Evolutionary conservation across 2,797 vertebrate species (phyloP), one percentile per base, ranked within the genome.

Genomic region (Sebastes oblongus): DNA sequence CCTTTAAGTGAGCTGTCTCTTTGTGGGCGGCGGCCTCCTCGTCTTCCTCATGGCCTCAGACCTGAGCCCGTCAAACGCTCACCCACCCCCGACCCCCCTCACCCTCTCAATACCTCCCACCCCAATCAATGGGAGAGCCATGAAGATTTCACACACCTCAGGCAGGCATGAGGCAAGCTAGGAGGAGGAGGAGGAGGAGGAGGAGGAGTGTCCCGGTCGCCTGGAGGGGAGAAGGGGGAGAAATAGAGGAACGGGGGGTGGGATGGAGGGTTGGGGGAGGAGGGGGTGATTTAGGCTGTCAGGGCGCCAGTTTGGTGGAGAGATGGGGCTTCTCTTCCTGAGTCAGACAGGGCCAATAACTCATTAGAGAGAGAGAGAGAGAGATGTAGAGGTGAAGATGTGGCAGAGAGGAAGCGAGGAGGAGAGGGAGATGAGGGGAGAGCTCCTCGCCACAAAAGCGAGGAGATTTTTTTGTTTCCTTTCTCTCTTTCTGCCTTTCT

Each of bases 261-360:
- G 7, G 52, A 2, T 8, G 64, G 78, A 30, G 75, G 56, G 27
- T 12, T 62, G 55, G 66, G 66, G 65, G 50, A 61, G 67, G n/a
- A 65, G 78, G 87, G 58, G 70, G 89, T 81, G 91, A 81, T 91
- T 91, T 90, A 90, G 88, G 74, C 91, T 92, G 91, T 92, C 92
- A 89, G 91, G 93, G 90, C 80, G 84, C 90, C 92, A 89, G 89
- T 78, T 83, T 85, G 87, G 85, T 88, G 82, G 81, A 92, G 89
- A 91, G 92, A 93, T 91, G 91, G 93, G 86, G 91, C 88, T 91
- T 86, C 82, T 93, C 89, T 92, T 91, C 88, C 90, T 88, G 91
- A 92, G 85, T 91, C 86, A 87, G 93, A 94, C 91, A 92, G 84
- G 88, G 88, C 91, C 90, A 91, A 93, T 94, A 94, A 93, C 90